phyloP scores from a whole-genome alignment of 1,140 invertebrate genomes.

The Holcopasites calliopsidis region DNA sequence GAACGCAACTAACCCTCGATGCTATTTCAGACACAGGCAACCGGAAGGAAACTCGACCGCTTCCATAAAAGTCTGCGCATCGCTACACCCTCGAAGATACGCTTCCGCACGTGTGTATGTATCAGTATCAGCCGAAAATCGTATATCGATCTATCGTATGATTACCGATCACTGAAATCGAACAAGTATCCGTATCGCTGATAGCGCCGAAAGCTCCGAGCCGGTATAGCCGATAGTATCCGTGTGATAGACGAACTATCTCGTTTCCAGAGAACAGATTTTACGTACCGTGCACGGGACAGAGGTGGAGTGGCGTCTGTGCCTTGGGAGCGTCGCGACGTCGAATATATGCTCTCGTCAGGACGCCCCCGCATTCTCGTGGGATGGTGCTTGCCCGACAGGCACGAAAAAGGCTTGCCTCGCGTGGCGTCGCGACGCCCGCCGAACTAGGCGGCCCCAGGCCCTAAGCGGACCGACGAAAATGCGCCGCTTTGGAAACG shows the following conservation, averaged over 20 bases:
- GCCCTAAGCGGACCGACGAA: slow-evolving; percentile 56
- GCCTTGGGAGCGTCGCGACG: slow-evolving; percentile 74
- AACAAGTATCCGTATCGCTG: background rate
- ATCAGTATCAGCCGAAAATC: background rate
- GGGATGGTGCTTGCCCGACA: slow-evolving; percentile 74
- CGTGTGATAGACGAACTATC: slow-evolving; percentile 3
- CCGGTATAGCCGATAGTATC: slow-evolving; percentile 5
- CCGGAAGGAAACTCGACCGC: slow-evolving; percentile 16
- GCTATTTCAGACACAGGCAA: slow-evolving; percentile 25
- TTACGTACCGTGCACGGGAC: slow-evolving; percentile 80
- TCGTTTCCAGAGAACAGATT: slow-evolving; percentile 25
- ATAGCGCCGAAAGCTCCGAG: background rate
- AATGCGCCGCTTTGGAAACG: slow-evolving; percentile 40
- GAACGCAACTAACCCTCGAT: background rate
- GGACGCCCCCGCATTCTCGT: slow-evolving; percentile 78
- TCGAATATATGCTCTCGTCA: slow-evolving; percentile 80
- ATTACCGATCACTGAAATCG: background rate
- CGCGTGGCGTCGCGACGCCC: slow-evolving; percentile 75
- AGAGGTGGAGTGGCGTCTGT: slow-evolving; percentile 80
- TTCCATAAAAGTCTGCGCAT: slow-evolving; percentile 8
- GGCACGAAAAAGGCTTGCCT: slow-evolving; percentile 80
- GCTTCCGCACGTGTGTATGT: too few relatives aligned
- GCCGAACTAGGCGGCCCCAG: slow-evolving; percentile 71
- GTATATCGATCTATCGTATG: background rate
- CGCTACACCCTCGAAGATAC: background rate